Base-by-base conservation (phyloP, 2,113 vertebrate species). In the Chamaea fasciata region DNA sequence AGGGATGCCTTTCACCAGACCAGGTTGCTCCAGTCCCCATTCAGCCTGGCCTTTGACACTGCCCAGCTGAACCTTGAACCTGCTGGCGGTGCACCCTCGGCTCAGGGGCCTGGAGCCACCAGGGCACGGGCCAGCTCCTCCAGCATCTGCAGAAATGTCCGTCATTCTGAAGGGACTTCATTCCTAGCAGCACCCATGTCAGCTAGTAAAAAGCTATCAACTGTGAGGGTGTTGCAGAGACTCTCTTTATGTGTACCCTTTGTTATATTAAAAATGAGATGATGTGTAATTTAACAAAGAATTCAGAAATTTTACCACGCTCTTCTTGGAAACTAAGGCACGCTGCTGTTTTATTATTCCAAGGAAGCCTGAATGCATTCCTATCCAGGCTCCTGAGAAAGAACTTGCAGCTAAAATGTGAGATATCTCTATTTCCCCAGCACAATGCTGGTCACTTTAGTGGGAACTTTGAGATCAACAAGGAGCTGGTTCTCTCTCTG, bases 1-100 rank as follows among this genome's bases (percentile, higher is more conserved):
- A 27, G 57, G 46, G 46, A 3, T 62, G 59, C 46, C 37, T 63
- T n/a, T 16, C 30, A 13, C 30, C 7, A 13, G 18, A 10, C 10
- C 37, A 13, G 59, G 18, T 6, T 42, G 59, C 47, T 28, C 30
- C 59, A 13, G 8, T 24, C 35, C 23, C 30, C 59, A 13, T 27
- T 16, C 17, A 50, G 13, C 56, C 74, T 60, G 56, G 27, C 11
- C 44, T 49, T 6, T 31, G 22, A 1, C 44, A 14, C 3, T 4
- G 55, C 55, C 71, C 2, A 0, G 22, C 49, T 75, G 70, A 35
- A 30, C 33, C 47, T 35, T 15, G 27, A 52, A 47, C 15, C 69
- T 59, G 19, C 26, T 1, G 0, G 46, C 5, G 2, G 23, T 15
- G 77, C 64, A 2, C 0, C 13, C 12, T 2, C 8, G 0, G 30